Percentiles rank a stretch among this genome's conserved stretches.
These are phyloP conservation scores for Heliconius himera DNA, from an alignment of 1,140 invertebrate genomes.

Conservation along the genomic window DNA sequence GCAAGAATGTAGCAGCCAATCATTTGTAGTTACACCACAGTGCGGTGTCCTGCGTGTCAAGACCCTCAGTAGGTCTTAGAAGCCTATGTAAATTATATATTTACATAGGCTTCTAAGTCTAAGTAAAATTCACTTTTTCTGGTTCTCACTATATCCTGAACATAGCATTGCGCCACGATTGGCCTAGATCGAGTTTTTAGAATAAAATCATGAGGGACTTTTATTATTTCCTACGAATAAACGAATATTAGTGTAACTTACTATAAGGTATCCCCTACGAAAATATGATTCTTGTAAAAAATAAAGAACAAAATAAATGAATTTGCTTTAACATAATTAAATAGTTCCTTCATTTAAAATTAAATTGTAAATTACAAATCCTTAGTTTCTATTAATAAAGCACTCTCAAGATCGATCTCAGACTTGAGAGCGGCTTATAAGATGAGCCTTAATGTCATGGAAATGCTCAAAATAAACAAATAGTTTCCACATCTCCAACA, in stretches of 20 bases:
- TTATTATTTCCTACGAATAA: background rate
- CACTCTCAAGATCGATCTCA: too few species aligned
- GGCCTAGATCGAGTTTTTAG: background rate
- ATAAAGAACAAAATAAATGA: too few species aligned
- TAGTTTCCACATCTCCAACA: background rate
- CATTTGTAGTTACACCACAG: background rate
- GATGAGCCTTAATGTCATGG: background rate
- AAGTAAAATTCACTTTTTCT: background rate
- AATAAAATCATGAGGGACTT: background rate
- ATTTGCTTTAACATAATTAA: too few species aligned
- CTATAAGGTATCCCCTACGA: too few species aligned
- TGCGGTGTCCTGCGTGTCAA: background rate
- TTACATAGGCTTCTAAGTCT: too few species aligned
- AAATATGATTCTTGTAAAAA: too few species aligned
- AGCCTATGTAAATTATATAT: background rate
- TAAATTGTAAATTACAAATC: too few species aligned
- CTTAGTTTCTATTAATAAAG: too few species aligned
- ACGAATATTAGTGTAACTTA: background rate
- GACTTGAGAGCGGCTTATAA: too few species aligned
- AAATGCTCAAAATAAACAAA: background rate
- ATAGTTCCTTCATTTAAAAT: too few species aligned
- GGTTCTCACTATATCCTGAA: too few species aligned
- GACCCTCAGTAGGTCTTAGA: constrained; percentile 2
- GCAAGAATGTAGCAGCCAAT: background rate
- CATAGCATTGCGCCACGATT: too few species aligned